These are phyloP conservation scores for Diogma glabrata DNA, from an alignment of 2,888 invertebrate genomes.

Conservation along the genomic window DNA sequence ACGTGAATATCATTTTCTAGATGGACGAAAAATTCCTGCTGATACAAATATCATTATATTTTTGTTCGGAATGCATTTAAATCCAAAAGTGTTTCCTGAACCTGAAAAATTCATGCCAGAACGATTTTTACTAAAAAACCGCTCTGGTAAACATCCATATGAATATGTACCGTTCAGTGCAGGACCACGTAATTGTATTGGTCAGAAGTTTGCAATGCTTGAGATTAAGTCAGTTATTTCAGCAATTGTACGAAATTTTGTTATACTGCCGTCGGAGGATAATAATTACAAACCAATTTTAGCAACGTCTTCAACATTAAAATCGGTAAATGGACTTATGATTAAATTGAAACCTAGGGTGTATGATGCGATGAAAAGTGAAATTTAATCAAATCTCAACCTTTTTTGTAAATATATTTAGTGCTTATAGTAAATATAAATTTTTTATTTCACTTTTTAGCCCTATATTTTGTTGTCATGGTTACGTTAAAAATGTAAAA, in stretches of 20 bases:
- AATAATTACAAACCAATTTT: conserved; percentile 35
- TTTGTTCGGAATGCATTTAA: not conserved
- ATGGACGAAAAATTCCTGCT: conserved; percentile 28
- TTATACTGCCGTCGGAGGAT: conserved; percentile 29
- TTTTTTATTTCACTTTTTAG: too few species aligned
- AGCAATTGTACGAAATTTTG: conserved; percentile 40
- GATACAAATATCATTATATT: conserved; percentile 24
- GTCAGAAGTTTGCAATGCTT: conserved; percentile 41
- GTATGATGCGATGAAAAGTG: too few species aligned
- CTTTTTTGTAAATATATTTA: too few species aligned
- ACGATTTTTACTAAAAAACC: conserved; percentile 37
- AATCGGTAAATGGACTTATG: conserved; percentile 38
- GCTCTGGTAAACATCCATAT: conserved; percentile 35
- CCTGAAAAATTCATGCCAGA: conserved; percentile 38
- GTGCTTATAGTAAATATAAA: too few species aligned
- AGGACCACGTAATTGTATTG: conserved; percentile 50
- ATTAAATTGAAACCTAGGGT: too few species aligned
- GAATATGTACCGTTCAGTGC: conserved; percentile 51
- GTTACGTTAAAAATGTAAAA: too few species aligned
- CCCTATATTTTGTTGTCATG: too few species aligned
- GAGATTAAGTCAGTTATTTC: conserved; percentile 44
- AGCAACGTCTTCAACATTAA: conserved; percentile 37
- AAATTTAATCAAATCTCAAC: too few species aligned
- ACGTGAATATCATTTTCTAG: conserved; percentile 19
- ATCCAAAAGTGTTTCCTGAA: conserved; percentile 25